Conservation (phyloP, 2,888 invertebrate species). For the Meiosimyza decipiens region DNA sequence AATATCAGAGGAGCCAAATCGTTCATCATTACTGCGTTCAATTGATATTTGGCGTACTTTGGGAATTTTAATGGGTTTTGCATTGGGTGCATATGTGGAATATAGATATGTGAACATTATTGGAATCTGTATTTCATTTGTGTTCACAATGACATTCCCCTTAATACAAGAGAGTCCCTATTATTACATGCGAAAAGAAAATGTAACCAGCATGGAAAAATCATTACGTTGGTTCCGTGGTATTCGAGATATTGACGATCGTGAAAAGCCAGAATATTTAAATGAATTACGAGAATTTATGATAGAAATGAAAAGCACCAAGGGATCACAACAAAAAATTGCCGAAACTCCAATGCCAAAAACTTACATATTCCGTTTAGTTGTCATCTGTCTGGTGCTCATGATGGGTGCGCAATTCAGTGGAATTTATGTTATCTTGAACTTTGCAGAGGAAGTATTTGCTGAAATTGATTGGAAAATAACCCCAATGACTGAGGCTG, state of each 20-base stretch:
- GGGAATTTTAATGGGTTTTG: constrained; percentile 57
- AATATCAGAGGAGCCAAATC: constrained; percentile 52
- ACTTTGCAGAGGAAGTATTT: constrained; percentile 55
- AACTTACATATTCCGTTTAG: constrained; percentile 26
- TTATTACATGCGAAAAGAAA: constrained; percentile 52
- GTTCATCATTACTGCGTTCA: constrained; percentile 52
- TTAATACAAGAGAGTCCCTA: constrained; percentile 63
- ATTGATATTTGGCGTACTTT: constrained; percentile 55
- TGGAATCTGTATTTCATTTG: constrained; percentile 53
- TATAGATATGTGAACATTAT: constrained; percentile 53
- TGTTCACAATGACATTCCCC: constrained; percentile 57
- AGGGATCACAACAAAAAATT: constrained; percentile 27
- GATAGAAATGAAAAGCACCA: constrained; percentile 18
- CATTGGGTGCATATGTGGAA: constrained; percentile 51
- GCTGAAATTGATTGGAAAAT: constrained; percentile 28
- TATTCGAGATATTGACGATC: constrained; percentile 58
- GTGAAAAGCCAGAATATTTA: constrained; percentile 53
- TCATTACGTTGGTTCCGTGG: constrained; percentile 63
- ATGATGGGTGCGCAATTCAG: constrained; percentile 56
- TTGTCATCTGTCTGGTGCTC: constrained; percentile 52
- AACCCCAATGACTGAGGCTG: constrained; percentile 42
- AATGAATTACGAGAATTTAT: constrained; percentile 53
- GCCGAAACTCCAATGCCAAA: constrained; percentile 20
- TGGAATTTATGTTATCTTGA: constrained; percentile 58
- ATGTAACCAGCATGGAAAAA: constrained; percentile 56